Percentiles rank a stretch among this genome's conserved stretches.
Conservation (phyloP, 2,888 invertebrate species). For the Hydrotaea diabolus region DNA sequence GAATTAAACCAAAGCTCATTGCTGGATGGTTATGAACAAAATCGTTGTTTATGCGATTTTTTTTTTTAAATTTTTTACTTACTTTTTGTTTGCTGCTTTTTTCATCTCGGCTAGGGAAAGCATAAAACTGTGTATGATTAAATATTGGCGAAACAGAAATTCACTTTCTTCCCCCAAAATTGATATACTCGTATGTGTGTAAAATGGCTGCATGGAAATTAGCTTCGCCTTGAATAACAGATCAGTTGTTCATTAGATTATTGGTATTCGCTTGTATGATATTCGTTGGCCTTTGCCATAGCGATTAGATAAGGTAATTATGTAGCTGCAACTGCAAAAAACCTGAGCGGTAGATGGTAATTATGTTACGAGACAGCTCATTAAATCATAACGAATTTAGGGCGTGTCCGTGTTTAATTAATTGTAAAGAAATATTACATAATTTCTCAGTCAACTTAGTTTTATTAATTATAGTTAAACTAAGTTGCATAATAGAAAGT, state of each 20-base stretch:
- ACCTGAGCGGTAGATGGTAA: background rate
- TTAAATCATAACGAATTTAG: background rate
- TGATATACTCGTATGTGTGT: background rate
- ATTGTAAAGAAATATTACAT: too few relatives aligned
- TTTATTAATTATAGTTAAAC: background rate
- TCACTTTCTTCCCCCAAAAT: background rate
- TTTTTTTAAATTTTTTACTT: background rate
- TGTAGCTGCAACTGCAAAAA: background rate
- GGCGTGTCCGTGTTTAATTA: background rate
- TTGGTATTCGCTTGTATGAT: background rate
- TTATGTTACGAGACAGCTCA: background rate
- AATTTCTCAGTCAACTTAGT: too few relatives aligned
- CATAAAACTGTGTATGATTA: background rate
- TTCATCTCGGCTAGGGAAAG: background rate
- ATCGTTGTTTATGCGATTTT: background rate
- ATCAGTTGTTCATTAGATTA: too few relatives aligned
- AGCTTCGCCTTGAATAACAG: background rate
- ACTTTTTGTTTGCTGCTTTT: background rate
- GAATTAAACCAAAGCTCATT: slow-evolving; percentile 1
- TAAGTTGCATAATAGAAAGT: too few relatives aligned
- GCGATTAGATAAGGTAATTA: background rate
- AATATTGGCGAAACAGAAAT: slow-evolving; percentile 12
- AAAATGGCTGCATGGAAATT: too few relatives aligned
- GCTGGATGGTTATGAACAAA: background rate
- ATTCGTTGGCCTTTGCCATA: background rate